A percentile compares a stretch with the other conserved stretches of the same genome.
Evolutionary conservation across 2,888 invertebrate species (phyloP).

Genomic region (Lepidocyrtoides sp.): DNA sequence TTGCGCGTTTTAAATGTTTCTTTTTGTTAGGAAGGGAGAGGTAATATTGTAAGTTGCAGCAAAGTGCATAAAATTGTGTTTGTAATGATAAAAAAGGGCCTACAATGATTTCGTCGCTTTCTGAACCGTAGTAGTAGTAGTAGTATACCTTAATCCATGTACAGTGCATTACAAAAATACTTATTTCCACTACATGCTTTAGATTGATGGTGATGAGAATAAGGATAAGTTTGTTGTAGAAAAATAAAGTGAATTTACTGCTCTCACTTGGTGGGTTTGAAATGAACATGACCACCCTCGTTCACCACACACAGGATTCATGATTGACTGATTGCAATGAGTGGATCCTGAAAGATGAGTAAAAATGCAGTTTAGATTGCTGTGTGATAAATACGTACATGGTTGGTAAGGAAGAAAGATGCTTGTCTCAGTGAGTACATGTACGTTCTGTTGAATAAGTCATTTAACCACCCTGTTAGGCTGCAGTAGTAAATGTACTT

Average conservation of each 20-base stretch:
- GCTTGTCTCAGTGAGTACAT: neutral
- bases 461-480: neutral
- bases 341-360: conserved; percentile 38
- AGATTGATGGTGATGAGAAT: conserved; percentile 24
- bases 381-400: conserved; percentile 5
- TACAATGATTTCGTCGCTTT: neutral
- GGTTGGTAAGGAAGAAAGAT: neutral
- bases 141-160: too few species aligned
- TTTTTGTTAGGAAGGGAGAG: neutral
- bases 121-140: conserved; percentile 6
- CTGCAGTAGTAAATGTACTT: neutral
- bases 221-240: conserved; percentile 24
- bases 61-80: conserved; percentile 77
- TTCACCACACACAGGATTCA: conserved; percentile 75
- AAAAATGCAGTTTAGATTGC: conserved; percentile 51
- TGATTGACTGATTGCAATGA: conserved; percentile 78
- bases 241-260: conserved; percentile 71
- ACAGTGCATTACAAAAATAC: too few species aligned
- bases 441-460: neutral
- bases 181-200: neutral
- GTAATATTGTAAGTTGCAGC: conserved; percentile 15
- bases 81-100: conserved; percentile 67
- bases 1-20: conserved; percentile 53
- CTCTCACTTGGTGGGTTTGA: conserved; percentile 49
- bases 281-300: conserved; percentile 69